A percentile compares a stretch with the other conserved stretches of the same genome.
Conservation (phyloP, 2,113 vertebrate genomes). For the Chlorocebus sabaeus region DNA sequence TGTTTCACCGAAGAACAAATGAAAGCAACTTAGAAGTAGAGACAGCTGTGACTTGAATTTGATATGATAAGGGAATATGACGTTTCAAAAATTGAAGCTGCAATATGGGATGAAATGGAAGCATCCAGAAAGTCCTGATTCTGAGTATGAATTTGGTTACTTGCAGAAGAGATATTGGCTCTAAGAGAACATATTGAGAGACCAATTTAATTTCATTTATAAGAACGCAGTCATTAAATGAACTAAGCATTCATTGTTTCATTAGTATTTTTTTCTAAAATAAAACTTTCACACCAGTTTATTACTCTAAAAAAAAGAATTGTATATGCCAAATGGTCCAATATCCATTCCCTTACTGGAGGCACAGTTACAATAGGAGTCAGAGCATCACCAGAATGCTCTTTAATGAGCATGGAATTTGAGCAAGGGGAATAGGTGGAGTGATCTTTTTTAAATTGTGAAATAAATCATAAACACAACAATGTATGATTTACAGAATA, state of each 20-base stretch:
- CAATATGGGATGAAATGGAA: constrained; percentile 86
- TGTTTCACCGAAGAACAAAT: constrained; percentile 84
- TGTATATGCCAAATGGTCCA: fast-evolving
- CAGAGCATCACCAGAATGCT: neutral
- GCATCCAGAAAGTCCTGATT: neutral
- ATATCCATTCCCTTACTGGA: neutral
- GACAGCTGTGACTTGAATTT: constrained; percentile 89
- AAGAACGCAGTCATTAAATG: constrained; percentile 29
- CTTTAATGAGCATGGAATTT: neutral
- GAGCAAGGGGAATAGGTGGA: neutral
- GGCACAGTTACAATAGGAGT: neutral
- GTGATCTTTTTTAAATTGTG: neutral
- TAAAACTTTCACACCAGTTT: neutral
- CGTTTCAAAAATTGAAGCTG: constrained; percentile 87
- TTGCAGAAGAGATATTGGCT: neutral
- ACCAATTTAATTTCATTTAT: neutral
- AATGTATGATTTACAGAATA: neutral
- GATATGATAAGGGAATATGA: constrained; percentile 95
- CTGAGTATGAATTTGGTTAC: neutral
- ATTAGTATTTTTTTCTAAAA: neutral
- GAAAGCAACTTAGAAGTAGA: constrained; percentile 89
- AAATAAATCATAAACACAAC: neutral
- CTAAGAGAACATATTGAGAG: neutral
- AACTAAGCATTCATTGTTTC: neutral
- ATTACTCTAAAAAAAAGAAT: neutral